Conservation (phyloP, 2,113 vertebrate genomes). For the Seriola rivoliana region DNA sequence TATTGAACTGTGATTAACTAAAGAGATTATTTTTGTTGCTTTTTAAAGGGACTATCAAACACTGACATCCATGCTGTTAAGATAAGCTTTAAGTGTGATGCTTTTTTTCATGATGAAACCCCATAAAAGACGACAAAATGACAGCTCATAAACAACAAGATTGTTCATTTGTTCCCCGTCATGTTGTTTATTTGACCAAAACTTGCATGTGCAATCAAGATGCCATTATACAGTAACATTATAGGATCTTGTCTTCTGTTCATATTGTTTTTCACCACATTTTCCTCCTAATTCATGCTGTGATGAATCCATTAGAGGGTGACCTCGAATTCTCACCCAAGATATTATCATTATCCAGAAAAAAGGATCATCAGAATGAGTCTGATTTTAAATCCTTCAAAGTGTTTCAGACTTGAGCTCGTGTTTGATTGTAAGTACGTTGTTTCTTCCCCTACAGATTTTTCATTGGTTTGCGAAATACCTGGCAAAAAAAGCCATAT, state of each 20-base stretch:
- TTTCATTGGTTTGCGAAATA: constrained; percentile 37
- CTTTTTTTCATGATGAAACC: constrained; percentile 34
- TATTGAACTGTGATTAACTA: constrained; percentile 31
- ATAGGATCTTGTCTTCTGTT: constrained; percentile 28
- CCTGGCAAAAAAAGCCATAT: constrained; percentile 42
- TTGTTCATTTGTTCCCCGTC: constrained; percentile 20
- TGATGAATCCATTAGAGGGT: constrained; percentile 19
- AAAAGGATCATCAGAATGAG: constrained; percentile 8
- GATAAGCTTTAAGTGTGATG: constrained; percentile 57
- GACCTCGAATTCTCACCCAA: constrained; percentile 25
- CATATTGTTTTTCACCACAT: neutral
- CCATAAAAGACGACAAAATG: constrained; percentile 12
- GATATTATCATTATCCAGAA: neutral
- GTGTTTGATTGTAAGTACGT: constrained; percentile 39
- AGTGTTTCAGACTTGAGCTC: constrained; percentile 40
- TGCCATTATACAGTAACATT: constrained; percentile 1
- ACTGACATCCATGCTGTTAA: constrained; percentile 42
- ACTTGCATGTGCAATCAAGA: constrained; percentile 61
- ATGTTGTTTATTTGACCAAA: constrained; percentile 43
- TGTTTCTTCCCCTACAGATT: constrained; percentile 19
- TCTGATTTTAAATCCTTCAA: constrained; percentile 27
- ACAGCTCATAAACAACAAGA: constrained; percentile 19
- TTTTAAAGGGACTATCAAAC: constrained; percentile 49
- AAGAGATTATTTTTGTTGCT: constrained; percentile 64
- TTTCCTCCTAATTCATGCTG: constrained; percentile 25